Conservation (phyloP, 2,888 invertebrate species). For the Papilio protenor region DNA sequence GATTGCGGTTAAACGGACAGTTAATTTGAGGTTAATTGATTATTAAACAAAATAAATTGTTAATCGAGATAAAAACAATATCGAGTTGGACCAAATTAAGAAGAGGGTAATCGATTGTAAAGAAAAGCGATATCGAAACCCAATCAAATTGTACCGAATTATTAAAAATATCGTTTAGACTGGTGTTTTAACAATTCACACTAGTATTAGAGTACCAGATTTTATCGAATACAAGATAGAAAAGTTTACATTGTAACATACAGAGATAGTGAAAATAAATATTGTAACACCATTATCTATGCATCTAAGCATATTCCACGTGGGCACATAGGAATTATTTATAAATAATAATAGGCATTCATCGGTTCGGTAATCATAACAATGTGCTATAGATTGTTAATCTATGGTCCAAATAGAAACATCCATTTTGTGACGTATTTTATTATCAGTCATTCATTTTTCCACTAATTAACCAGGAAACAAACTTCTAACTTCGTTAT, state of each 20-base stretch:
- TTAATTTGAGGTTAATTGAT: background rate
- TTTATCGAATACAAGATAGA: background rate
- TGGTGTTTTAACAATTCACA: background rate
- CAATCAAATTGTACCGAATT: background rate
- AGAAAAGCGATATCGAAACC: background rate
- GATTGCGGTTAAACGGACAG: background rate
- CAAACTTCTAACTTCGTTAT: background rate
- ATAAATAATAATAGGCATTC: background rate
- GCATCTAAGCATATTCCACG: background rate
- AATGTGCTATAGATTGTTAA: background rate
- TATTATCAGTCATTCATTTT: background rate
- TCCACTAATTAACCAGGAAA: background rate
- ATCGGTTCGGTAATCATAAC: background rate
- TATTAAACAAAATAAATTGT: background rate
- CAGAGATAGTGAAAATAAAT: background rate
- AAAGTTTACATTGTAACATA: background rate
- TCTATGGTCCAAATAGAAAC: background rate
- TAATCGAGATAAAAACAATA: no score
- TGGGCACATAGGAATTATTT: background rate
- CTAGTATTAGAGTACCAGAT: background rate
- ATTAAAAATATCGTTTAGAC: background rate
- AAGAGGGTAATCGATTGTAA: background rate
- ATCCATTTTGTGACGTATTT: background rate
- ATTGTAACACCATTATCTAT: conserved; percentile 1
- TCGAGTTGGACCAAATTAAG: background rate